Conservation (phyloP, 2,888 invertebrate genomes). For the Synanthedon andrenaeformis region DNA sequence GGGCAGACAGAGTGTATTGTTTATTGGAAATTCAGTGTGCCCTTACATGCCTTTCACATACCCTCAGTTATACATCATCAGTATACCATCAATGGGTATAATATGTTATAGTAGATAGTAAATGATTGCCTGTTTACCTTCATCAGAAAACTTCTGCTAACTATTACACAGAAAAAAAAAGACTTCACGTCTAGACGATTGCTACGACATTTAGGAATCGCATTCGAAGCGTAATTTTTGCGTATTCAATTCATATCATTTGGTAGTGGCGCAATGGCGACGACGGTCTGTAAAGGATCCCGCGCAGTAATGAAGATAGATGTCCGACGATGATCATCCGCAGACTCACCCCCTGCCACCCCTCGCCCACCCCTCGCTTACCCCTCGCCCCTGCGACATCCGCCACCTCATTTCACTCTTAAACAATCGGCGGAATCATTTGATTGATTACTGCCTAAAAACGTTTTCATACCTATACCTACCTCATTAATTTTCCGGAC, state of each 20-base stretch:
- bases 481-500: slow-evolving; percentile 19
- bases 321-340: slow-evolving; percentile 11
- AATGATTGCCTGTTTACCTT: too few species aligned
- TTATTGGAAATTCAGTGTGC: too few species aligned
- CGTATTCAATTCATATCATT: background rate
- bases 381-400: slow-evolving; percentile 13
- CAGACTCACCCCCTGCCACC: slow-evolving; percentile 3
- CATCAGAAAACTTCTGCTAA: too few species aligned
- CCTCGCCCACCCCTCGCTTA: background rate
- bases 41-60: too few species aligned
- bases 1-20: too few species aligned
- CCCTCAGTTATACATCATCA: too few species aligned
- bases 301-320: slow-evolving; percentile 16
- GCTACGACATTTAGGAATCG: too few species aligned
- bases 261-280: background rate
- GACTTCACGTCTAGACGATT: too few species aligned
- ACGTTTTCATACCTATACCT: slow-evolving; percentile 9
- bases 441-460: slow-evolving; percentile 27
- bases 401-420: slow-evolving; percentile 21
- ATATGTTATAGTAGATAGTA: too few species aligned
- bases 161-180: too few species aligned
- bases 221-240: too few species aligned
- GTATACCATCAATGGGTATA: too few species aligned
- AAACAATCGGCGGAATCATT: slow-evolving; percentile 31
- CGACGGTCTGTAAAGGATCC: background rate